Evolutionary conservation across 1,140 invertebrate genomes (phyloP), one percentile per base, ranked within the genome.

Genomic region (Panagrolaimus sp.): DNA sequence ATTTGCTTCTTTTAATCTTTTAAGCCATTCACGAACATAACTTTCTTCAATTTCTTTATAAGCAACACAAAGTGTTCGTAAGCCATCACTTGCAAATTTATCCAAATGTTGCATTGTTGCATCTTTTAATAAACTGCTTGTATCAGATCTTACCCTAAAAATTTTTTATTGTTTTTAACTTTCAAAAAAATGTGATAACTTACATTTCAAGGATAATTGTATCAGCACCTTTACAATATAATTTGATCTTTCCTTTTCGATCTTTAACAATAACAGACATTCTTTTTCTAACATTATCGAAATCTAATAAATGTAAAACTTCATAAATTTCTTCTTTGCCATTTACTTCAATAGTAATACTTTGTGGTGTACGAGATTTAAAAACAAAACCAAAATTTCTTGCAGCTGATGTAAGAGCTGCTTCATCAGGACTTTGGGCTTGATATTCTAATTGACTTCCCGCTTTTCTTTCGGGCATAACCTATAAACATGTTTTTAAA

Each of bases 381-480:
- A 98, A 99, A 45, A 98, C 93, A 86, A 96, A 98, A 72, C 93
- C 93, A 86, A 98, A 98, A 85, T 98, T 98, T 72, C 95, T 87
- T 0, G 96, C 95, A 0, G 95, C 94, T 11, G 93, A 93, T 2
- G 98, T 94, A 13, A 99, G 87, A 0, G 95, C 95, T 57, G 91
- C 89, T 85, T 99, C 96, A 85, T 99, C 96, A 1, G 96, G 96
- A 65, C 93, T 96, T 83, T 98, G 95, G 23, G 96, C 95, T 83
- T 90, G 89, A 81, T 90, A 90, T 69, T 88, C 87, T 14, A 90
- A 78, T 51, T 88, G 43, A 73, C 87, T 87, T 76, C 91, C 92
- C 66, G 90, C 88, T 78, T 91, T 91, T 68, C 91, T 89, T 65
- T 95, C 93, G 0, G 92, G 90, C 93, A 96, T 96, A n/a, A 97